Conservation (phyloP, 2,113 vertebrate species). For the Cichladusa arquata region DNA sequence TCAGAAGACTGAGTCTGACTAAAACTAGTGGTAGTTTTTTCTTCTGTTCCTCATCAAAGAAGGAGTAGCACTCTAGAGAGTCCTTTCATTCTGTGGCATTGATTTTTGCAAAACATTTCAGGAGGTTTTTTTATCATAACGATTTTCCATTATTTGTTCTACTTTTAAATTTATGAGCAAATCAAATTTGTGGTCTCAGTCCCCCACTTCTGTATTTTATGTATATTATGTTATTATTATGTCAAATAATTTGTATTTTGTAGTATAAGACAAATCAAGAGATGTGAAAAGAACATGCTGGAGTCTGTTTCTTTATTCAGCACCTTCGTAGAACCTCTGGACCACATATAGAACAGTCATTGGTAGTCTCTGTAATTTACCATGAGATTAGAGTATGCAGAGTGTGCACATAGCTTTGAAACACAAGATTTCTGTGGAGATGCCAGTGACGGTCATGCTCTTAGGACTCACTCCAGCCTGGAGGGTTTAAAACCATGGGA, state of each 20-base stretch:
- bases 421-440: not conserved
- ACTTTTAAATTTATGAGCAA: not conserved
- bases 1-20: not conserved
- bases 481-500: not conserved
- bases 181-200: not conserved
- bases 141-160: not conserved
- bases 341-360: not conserved
- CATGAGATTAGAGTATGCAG: not conserved
- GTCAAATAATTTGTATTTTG: not conserved
- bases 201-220: too few species aligned
- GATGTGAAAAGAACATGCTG: not conserved
- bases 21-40: not conserved
- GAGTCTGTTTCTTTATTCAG: not conserved
- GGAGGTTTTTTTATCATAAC: fast-evolving
- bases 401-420: not conserved
- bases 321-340: not conserved
- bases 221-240: too few species aligned
- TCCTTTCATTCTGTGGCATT: not conserved
- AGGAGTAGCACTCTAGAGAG: not conserved
- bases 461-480: not conserved
- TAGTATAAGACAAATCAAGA: not conserved
- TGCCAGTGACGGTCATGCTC: not conserved
- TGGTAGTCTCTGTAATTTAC: not conserved
- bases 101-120: not conserved
- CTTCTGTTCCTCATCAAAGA: not conserved